Evolutionary conservation across 2,888 invertebrate species (phyloP).

Genomic region (Uropetala carovei): DNA sequence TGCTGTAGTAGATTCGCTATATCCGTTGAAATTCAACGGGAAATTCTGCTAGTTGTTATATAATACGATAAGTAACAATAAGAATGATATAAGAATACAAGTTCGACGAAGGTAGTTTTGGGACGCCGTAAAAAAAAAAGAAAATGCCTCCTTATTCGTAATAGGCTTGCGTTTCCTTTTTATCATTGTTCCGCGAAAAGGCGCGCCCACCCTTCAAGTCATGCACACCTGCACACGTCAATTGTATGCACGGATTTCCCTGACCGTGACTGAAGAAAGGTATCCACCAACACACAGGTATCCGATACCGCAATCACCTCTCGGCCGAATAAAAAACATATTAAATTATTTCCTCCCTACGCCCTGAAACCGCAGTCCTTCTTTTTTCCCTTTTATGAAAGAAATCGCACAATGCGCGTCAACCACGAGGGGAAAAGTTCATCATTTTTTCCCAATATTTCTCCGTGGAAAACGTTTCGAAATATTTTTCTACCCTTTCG

Average conservation of each 20-base stretch:
- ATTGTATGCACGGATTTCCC: neutral
- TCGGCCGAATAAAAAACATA: neutral
- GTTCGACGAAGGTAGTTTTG: no score
- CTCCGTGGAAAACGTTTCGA: neutral
- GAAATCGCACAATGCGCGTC: neutral
- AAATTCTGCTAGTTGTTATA: no score
- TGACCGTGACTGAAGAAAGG: neutral
- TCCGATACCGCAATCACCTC: constrained; percentile 23
- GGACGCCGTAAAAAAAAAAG: no score
- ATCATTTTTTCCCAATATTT: neutral
- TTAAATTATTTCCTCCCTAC: constrained; percentile 29
- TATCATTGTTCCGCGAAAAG: neutral
- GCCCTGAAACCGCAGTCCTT: neutral
- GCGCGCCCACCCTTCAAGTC: neutral
- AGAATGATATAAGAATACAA: no score
- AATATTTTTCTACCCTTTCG: neutral
- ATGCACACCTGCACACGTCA: constrained; percentile 20
- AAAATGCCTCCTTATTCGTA: neutral
- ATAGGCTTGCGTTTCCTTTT: neutral
- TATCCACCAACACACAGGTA: constrained; percentile 36
- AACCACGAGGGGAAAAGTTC: neutral
- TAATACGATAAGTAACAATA: no score
- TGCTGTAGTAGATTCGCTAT: no score
- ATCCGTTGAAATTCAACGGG: no score
- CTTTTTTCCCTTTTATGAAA: neutral